Conservation (phyloP, 92 coral and sea anemone genomes). For the Epizoanthus illoricatus region DNA sequence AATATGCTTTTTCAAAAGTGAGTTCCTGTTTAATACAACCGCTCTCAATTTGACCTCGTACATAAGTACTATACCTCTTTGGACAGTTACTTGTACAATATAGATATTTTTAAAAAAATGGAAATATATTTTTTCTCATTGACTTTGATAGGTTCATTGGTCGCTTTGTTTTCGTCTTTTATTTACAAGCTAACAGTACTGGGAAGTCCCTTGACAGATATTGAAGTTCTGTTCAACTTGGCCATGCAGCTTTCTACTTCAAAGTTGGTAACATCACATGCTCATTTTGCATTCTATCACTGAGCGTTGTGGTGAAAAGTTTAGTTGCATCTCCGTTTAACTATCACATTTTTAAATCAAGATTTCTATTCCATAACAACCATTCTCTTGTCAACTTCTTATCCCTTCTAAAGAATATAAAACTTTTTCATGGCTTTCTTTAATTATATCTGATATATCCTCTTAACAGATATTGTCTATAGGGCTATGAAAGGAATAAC, state of each 20-base stretch:
- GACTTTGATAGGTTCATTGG: too few species aligned
- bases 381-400: constrained; percentile 14
- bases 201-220: too few species aligned
- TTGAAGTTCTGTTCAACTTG: not conserved
- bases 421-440: not conserved
- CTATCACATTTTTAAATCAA: constrained; percentile 7
- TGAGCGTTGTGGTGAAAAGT: not conserved
- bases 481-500: not conserved
- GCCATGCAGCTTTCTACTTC: not conserved
- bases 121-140: too few species aligned
- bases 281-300: not conserved
- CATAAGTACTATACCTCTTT: too few species aligned
- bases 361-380: constrained; percentile 36
- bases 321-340: constrained; percentile 1
- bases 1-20: too few species aligned
- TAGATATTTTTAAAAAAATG: too few species aligned
- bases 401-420: constrained; percentile 9
- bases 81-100: too few species aligned
- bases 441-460: not conserved
- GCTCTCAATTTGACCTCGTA: too few species aligned
- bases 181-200: too few species aligned
- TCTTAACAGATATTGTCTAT: not conserved
- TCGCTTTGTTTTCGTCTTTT: too few species aligned
- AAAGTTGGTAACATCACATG: not conserved
- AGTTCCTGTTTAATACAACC: too few species aligned